These are phyloP conservation scores for Columbina picui DNA, from an alignment of 2,113 vertebrate genomes.

Conservation along the genomic window DNA sequence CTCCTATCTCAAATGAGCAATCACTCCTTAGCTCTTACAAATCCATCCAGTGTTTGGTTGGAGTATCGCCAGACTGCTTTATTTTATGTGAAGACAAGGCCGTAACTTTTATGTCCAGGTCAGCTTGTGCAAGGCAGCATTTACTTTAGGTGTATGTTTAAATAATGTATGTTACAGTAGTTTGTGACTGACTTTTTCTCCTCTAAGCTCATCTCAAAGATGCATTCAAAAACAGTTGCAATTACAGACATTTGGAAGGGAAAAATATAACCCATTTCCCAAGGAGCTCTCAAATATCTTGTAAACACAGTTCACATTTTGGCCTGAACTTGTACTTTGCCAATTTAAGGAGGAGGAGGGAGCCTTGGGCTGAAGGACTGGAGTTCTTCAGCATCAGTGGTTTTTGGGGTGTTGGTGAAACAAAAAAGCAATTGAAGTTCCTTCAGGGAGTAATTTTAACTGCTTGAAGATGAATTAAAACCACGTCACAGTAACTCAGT, in stretches of 20 bases:
- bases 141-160: neutral
- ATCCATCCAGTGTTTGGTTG: rapidly evolving
- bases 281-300: neutral
- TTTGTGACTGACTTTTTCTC: neutral
- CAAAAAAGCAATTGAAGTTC: neutral
- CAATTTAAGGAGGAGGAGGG: neutral
- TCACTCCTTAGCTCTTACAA: rapidly evolving
- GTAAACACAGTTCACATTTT: neutral
- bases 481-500: neutral
- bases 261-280: neutral
- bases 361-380: neutral
- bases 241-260: neutral
- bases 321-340: neutral
- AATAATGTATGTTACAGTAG: neutral
- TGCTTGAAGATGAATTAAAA: neutral
- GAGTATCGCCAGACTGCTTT: neutral
- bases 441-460: neutral
- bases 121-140: neutral
- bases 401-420: neutral
- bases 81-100: neutral
- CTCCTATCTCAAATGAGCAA: rapidly evolving
- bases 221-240: neutral
- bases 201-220: neutral
- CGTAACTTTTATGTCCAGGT: neutral
- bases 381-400: neutral